These are phyloP conservation scores for Dicerorhinus sumatrensis DNA, from an alignment of 2,113 vertebrate species.

Conservation along the genomic window DNA sequence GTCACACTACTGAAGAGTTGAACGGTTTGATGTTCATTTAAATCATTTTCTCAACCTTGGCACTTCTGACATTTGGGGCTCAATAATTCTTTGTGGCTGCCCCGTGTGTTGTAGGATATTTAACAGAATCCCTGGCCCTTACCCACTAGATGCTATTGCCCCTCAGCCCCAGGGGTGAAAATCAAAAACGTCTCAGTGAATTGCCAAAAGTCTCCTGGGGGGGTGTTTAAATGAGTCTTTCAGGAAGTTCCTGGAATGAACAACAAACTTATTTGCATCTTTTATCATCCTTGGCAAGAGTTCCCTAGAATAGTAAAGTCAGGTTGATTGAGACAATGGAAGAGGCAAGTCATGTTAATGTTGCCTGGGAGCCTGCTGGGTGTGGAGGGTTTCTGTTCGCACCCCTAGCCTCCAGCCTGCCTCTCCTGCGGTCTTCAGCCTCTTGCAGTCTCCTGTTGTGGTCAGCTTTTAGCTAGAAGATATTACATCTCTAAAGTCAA, in stretches of 20 bases:
- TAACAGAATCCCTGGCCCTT: background rate
- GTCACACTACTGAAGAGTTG: background rate
- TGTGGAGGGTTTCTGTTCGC: background rate
- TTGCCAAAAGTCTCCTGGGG: background rate
- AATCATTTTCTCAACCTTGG: background rate
- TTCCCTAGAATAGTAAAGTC: background rate
- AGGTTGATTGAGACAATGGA: background rate
- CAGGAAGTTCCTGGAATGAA: constrained; percentile 25
- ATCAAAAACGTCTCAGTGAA: background rate
- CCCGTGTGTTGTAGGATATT: background rate
- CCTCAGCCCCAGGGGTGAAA: background rate
- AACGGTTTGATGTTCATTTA: background rate
- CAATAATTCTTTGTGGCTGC: background rate
- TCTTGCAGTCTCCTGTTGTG: background rate
- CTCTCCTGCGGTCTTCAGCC: background rate
- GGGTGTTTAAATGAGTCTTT: background rate
- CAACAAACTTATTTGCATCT: constrained; percentile 5
- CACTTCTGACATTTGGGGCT: background rate
- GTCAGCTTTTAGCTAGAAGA: background rate
- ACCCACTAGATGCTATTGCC: background rate
- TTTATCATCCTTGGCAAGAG: background rate
- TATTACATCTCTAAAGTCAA: background rate
- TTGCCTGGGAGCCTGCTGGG: background rate
- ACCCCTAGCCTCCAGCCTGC: background rate
- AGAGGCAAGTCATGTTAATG: background rate